These are phyloP conservation scores for Procambarus virginalis DNA, from an alignment of 1,140 invertebrate species.

Conservation along the genomic window DNA sequence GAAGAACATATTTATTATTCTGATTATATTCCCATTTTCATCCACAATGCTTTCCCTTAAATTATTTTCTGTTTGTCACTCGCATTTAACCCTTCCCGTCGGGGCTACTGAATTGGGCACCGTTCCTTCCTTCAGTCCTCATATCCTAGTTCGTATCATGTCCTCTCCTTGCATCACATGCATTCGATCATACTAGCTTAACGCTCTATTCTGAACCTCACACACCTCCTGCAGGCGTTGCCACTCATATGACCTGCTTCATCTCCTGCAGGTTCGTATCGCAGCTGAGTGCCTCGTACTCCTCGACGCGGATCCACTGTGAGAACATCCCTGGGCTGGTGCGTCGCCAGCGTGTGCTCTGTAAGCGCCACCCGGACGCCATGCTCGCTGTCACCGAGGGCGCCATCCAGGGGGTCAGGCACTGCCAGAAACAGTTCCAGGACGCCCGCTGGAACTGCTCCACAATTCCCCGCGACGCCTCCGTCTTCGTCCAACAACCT, in stretches of 20 bases:
- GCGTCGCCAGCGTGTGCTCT: constrained; percentile 51
- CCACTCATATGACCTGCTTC: neutral
- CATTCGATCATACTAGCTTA: too few relatives aligned
- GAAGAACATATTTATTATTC: too few relatives aligned
- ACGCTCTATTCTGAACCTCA: too few relatives aligned
- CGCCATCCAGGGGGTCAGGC: constrained; percentile 43
- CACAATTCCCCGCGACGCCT: constrained; percentile 48
- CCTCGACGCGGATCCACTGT: constrained; percentile 56
- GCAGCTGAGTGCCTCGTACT: constrained; percentile 57
- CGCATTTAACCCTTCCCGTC: too few relatives aligned
- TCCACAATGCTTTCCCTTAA: too few relatives aligned
- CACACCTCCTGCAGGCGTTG: too few relatives aligned
- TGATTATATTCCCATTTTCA: too few relatives aligned
- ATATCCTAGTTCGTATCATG: too few relatives aligned
- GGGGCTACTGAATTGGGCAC: too few relatives aligned
- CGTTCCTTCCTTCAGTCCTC: too few relatives aligned
- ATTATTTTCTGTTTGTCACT: too few relatives aligned
- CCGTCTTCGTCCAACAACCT: constrained; percentile 41
- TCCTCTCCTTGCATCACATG: too few relatives aligned
- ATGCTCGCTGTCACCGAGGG: constrained; percentile 59
- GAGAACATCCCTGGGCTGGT: constrained; percentile 59
- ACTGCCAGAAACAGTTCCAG: constrained; percentile 63
- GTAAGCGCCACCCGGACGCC: constrained; percentile 52
- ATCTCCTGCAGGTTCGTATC: constrained; percentile 50
- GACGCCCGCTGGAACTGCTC: constrained; percentile 59